Conservation (phyloP, 2,113 vertebrate genomes). For the Peromyscus polionotus region DNA sequence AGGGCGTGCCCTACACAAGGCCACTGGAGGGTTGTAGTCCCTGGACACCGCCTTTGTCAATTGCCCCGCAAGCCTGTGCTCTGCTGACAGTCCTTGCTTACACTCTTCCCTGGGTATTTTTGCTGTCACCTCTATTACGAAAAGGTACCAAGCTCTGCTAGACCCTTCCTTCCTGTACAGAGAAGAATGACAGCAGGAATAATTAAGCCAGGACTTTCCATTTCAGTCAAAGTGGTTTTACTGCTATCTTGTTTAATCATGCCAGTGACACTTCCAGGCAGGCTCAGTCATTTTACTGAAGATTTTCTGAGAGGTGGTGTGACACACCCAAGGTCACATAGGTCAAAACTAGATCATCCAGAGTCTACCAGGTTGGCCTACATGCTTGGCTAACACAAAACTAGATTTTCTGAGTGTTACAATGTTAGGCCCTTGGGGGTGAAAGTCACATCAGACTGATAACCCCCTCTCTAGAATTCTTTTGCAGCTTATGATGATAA, state of each 20-base stretch:
- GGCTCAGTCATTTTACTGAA: background rate
- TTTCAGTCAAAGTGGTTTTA: slow-evolving; percentile 10
- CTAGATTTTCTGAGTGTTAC: background rate
- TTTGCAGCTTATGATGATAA: background rate
- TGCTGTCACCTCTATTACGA: background rate
- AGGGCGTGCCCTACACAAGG: background rate
- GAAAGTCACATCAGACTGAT: background rate
- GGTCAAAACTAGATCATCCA: background rate
- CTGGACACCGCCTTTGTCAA: background rate
- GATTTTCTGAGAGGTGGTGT: background rate
- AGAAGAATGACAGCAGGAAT: slow-evolving; percentile 2
- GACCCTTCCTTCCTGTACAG: background rate
- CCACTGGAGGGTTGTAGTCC: background rate
- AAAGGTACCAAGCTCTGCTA: background rate
- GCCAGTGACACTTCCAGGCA: background rate
- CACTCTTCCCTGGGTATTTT: background rate
- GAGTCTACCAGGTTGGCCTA: background rate
- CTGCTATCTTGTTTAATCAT: background rate
- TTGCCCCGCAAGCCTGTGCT: background rate
- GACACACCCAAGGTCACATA: background rate
- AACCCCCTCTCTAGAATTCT: background rate
- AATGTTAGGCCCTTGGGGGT: background rate
- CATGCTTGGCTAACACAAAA: background rate
- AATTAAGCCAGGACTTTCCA: background rate
- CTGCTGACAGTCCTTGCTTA: background rate